phyloP scores from a whole-genome alignment of 1,140 invertebrate genomes.

The Hypothenemus hampei region DNA sequence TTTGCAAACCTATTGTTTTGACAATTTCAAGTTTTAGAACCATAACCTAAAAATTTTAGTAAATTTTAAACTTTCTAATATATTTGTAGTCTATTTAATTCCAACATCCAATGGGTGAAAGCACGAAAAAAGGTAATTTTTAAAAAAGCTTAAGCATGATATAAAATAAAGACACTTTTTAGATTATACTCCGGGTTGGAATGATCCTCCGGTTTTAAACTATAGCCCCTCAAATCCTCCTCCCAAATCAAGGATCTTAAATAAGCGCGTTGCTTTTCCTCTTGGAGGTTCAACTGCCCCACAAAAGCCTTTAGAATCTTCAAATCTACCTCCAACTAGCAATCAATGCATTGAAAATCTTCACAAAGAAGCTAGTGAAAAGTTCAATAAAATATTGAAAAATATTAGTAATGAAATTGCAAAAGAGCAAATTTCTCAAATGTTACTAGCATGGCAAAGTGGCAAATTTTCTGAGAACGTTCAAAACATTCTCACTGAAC shows the following conservation, averaged over 20 bases:
- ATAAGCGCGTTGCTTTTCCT: constrained; percentile 40
- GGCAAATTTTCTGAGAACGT: constrained; percentile 25
- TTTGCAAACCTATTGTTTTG: too few relatives aligned
- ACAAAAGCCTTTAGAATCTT: neutral
- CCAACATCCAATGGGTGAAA: too few relatives aligned
- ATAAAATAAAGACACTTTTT: too few relatives aligned
- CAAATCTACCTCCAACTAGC: neutral
- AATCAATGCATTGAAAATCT: constrained; percentile 12
- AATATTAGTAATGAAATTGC: constrained; percentile 6
- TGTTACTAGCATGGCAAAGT: constrained; percentile 23
- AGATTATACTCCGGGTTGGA: constrained; percentile 36
- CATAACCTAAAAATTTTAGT: too few relatives aligned
- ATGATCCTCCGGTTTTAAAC: constrained; percentile 39
- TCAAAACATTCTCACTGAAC: constrained; percentile 18
- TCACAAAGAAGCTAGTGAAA: constrained; percentile 20
- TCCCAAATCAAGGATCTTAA: constrained; percentile 39
- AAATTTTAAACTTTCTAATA: too few relatives aligned
- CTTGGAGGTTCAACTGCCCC: constrained; percentile 5
- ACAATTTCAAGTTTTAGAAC: too few relatives aligned
- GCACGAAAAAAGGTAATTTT: too few relatives aligned
- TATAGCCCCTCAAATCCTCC: constrained; percentile 36
- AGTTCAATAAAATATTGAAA: constrained; percentile 16
- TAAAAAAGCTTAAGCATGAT: too few relatives aligned
- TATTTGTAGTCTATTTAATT: too few relatives aligned
- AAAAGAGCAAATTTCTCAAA: constrained; percentile 19